phyloP scores from a whole-genome alignment of 64 coral and sea anemone genomes.

The Hydrozoanthus tunicans region DNA sequence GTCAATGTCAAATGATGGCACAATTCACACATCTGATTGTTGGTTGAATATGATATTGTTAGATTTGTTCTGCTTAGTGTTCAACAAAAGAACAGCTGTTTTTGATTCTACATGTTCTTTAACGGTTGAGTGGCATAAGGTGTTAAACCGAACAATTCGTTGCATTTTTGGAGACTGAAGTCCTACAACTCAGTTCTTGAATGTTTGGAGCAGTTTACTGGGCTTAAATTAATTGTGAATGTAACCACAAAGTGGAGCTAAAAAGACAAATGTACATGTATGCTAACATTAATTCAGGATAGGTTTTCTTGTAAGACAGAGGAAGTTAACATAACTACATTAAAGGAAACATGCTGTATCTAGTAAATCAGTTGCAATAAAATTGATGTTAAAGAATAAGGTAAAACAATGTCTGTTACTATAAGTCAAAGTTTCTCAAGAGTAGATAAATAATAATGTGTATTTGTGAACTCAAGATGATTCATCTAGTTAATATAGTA shows the following conservation, averaged over 20 bases:
- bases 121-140: constrained; percentile 6
- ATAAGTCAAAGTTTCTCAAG: too few species aligned
- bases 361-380: constrained; percentile 27
- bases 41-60: constrained; percentile 31
- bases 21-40: constrained; percentile 20
- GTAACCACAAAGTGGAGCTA: constrained; percentile 32
- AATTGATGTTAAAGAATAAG: constrained; percentile 19
- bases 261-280: constrained; percentile 27
- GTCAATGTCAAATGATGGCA: constrained; percentile 44
- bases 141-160: constrained; percentile 26
- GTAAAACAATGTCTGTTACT: too few species aligned
- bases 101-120: constrained; percentile 42
- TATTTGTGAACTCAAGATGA: too few species aligned
- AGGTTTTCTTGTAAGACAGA: constrained; percentile 35
- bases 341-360: not conserved
- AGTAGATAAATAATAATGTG: too few species aligned
- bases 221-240: constrained; percentile 24
- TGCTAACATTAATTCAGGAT: constrained; percentile 30
- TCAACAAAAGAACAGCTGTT: constrained; percentile 2
- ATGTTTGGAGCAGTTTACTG: constrained; percentile 11
- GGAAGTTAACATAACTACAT: constrained; percentile 5
- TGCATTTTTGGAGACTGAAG: constrained; percentile 2
- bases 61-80: constrained; percentile 18
- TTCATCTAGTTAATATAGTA: too few species aligned
- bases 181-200: constrained; percentile 22